Percentiles rank a stretch among this genome's conserved stretches.
phyloP scores from a whole-genome alignment of 2,113 vertebrate genomes.

The Heterocephalus glaber region DNA sequence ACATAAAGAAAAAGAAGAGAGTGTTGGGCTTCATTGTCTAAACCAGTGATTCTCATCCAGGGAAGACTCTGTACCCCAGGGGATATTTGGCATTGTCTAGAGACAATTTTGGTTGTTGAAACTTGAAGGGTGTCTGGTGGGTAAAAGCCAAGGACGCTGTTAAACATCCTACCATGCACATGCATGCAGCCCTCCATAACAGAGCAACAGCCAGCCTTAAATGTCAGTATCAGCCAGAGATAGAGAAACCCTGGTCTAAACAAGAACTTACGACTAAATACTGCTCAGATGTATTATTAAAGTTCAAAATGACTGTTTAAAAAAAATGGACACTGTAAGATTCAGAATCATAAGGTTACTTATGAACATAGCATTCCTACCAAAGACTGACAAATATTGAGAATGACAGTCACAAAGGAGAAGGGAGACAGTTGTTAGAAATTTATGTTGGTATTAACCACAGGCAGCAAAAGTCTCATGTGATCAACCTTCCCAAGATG shows the following conservation, averaged over 20 bases:
- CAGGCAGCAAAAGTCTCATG: not conserved
- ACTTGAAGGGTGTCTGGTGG: not conserved
- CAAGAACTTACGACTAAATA: slow-evolving; percentile 2
- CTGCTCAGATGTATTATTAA: not conserved
- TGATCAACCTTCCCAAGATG: not conserved
- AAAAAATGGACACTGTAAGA: not conserved
- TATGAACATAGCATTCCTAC: not conserved
- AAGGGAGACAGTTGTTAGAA: not conserved
- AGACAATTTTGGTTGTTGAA: not conserved
- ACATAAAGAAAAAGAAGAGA: not conserved
- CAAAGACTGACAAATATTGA: not conserved
- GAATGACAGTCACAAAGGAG: not conserved
- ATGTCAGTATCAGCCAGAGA: not conserved
- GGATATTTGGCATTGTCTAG: not conserved
- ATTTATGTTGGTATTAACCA: not conserved
- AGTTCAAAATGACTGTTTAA: not conserved
- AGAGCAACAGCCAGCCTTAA: not conserved
- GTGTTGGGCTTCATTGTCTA: not conserved
- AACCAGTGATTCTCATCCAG: not conserved
- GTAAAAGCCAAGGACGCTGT: not conserved
- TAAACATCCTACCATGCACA: not conserved
- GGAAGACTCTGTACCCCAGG: not conserved
- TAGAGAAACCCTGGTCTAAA: not conserved
- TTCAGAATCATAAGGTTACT: not conserved
- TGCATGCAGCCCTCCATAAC: not conserved